A percentile compares a stretch with the other conserved stretches of the same genome.
phyloP scores from a whole-genome alignment of 2,888 invertebrate genomes.

The Pemphredon lugubris region DNA sequence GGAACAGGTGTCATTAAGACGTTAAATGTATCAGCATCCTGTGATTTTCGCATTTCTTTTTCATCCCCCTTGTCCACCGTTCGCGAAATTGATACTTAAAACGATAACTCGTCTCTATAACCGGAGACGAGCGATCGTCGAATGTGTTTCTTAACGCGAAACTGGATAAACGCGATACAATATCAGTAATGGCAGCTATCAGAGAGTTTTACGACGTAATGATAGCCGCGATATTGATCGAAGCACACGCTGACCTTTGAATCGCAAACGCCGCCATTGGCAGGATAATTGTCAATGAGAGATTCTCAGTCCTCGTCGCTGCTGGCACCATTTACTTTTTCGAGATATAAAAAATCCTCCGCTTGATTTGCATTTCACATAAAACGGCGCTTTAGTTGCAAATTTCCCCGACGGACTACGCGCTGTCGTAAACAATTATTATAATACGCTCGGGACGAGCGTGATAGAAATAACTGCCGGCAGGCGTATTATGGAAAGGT shows the following conservation, averaged over 20 bases:
- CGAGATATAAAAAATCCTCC: conserved; percentile 1
- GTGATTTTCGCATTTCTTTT: conserved; percentile 34
- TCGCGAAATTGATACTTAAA: conserved; percentile 33
- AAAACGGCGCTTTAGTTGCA: not conserved
- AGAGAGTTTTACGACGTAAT: conserved; percentile 54
- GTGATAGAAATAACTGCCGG: not conserved
- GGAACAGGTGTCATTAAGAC: no score
- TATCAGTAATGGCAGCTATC: conserved; percentile 53
- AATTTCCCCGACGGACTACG: not conserved
- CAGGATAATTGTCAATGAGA: conserved; percentile 31
- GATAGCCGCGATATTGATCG: conserved; percentile 37
- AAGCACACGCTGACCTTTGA: conserved; percentile 24
- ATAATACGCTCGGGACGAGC: not conserved
- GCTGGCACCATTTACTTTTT: not conserved
- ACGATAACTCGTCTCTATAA: not conserved
- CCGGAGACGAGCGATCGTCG: not conserved
- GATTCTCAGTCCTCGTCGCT: not conserved
- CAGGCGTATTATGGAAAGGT: not conserved
- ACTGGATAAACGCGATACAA: conserved; percentile 52
- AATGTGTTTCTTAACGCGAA: conserved; percentile 24
- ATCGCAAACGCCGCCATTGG: conserved; percentile 2
- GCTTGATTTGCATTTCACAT: conserved; percentile 34
- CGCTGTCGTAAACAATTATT: not conserved
- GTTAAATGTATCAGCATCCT: conserved; percentile 26
- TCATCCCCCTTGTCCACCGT: not conserved